These are phyloP conservation scores for Drosophila stalkeri DNA, from an alignment of 2,888 invertebrate species.

Conservation along the genomic window DNA sequence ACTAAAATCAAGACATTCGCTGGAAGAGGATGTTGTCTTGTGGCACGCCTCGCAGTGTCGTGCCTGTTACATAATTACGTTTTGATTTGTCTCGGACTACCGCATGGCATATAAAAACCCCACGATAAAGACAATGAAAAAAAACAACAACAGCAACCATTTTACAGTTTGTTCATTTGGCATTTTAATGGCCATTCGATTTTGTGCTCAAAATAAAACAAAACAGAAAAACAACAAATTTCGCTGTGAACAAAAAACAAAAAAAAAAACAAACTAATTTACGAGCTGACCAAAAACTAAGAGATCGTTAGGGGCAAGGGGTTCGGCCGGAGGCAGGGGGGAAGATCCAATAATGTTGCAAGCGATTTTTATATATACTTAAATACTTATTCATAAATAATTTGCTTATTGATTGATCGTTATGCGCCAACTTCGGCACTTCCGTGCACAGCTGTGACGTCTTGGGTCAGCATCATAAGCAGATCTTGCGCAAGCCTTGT, in stretches of 20 bases:
- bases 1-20: conserved; percentile 1
- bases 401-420: conserved; percentile 62
- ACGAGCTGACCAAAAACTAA: background rate
- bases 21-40: conserved; percentile 21
- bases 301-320: background rate
- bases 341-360: conserved; percentile 43
- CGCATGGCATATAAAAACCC: conserved; percentile 26
- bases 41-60: conserved; percentile 27
- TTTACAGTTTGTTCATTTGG: conserved; percentile 54
- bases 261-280: conserved; percentile 3
- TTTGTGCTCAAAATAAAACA: conserved; percentile 22
- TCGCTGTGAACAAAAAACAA: conserved; percentile 45
- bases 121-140: background rate
- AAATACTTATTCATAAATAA: conserved; percentile 52
- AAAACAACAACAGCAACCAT: conserved; percentile 6
- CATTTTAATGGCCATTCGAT: conserved; percentile 48
- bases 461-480: conserved; percentile 37
- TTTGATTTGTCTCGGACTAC: conserved; percentile 36
- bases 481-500: conserved; percentile 43
- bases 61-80: conserved; percentile 23
- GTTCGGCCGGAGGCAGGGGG: too few relatives aligned
- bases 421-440: conserved; percentile 47
- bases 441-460: conserved; percentile 51
- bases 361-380: conserved; percentile 4
- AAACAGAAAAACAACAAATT: conserved; percentile 33